Percentiles rank a stretch among this genome's conserved stretches.
These are phyloP conservation scores for Cecropterus lyciades DNA, from an alignment of 1,140 invertebrate species.

Conservation along the genomic window DNA sequence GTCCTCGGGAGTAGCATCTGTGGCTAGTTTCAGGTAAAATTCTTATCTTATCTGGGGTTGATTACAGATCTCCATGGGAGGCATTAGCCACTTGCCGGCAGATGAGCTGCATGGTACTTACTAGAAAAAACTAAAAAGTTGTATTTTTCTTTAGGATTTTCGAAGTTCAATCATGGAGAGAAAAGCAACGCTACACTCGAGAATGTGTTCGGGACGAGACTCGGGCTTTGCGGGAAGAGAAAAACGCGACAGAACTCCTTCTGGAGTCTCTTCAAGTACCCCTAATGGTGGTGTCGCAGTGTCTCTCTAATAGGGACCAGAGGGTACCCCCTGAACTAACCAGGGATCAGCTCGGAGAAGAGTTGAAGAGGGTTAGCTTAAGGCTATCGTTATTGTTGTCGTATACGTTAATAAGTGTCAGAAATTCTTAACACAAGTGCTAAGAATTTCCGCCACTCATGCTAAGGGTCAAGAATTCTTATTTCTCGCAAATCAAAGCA, in stretches of 20 bases:
- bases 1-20: too few relatives aligned
- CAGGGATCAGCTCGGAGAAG: slow-evolving; percentile 91
- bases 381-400: not conserved
- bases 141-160: slow-evolving; percentile 85
- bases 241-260: slow-evolving; percentile 90
- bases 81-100: too few relatives aligned
- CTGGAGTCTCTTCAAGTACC: slow-evolving; percentile 91
- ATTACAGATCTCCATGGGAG: too few relatives aligned
- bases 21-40: too few relatives aligned
- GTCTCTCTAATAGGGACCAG: slow-evolving; percentile 92
- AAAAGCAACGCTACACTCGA: slow-evolving; percentile 88
- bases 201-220: slow-evolving; percentile 90
- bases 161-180: slow-evolving; percentile 90
- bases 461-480: too few relatives aligned
- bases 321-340: slow-evolving; percentile 92
- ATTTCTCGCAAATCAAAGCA: too few relatives aligned
- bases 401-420: too few relatives aligned
- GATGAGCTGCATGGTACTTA: too few relatives aligned
- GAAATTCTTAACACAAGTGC: too few relatives aligned
- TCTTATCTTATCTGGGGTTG: too few relatives aligned
- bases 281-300: slow-evolving; percentile 90
- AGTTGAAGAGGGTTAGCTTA: slow-evolving; percentile 90
- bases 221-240: slow-evolving; percentile 88
- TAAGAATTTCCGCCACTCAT: too few relatives aligned
- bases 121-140: too few relatives aligned